Evolutionary conservation across 2,888 invertebrate genomes (phyloP), one percentile per base, ranked within the genome.

Genomic region (Mythimna impura): DNA sequence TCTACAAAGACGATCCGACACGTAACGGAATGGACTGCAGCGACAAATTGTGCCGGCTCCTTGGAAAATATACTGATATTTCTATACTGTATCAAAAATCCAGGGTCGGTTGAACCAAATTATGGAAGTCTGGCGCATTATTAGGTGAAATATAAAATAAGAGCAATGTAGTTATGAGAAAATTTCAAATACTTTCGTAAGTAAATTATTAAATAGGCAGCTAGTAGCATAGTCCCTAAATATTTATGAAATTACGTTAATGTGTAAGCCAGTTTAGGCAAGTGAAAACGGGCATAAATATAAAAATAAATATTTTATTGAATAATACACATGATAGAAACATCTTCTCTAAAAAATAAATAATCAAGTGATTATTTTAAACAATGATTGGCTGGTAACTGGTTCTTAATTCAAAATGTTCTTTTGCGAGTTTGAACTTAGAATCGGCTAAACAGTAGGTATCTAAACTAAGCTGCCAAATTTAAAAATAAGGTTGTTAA

Each of bases 1-100:
- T 75, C 74, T 69, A 85, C 82, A 84, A 81, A 83, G 87, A 72
- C 70, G 84, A 87, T 82, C 80, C 79, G 83, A 85, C 86, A 83
- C 86, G 85, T 88, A 87, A 83, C 87, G 65, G 80, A 77, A 79
- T 81, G 81, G 83, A 84, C 85, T 85, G 82, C 83, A 83, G 66
- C 83, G 86, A 87, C 90, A 89, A 89, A 90, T 90, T 87, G 89
- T 87, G 78, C 71, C 82, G 81, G 66, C 75, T 76, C 52, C 64
- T 66, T 71, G 66, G 80, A 74, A 87, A 88, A 87, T 86, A 82
- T 79, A 84, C 83, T 76, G 77, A 82, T 82, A 89, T 87, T 86
- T 83, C 74, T 72, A 77, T 70, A 71, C 73, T 71, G 77, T 70
- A 73, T 64, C 72, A 78, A 82, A 86, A 36, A 70, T 50, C 61